Evolutionary conservation across 2,113 vertebrate genomes (phyloP).

Genomic region (Perca schrenkii): DNA sequence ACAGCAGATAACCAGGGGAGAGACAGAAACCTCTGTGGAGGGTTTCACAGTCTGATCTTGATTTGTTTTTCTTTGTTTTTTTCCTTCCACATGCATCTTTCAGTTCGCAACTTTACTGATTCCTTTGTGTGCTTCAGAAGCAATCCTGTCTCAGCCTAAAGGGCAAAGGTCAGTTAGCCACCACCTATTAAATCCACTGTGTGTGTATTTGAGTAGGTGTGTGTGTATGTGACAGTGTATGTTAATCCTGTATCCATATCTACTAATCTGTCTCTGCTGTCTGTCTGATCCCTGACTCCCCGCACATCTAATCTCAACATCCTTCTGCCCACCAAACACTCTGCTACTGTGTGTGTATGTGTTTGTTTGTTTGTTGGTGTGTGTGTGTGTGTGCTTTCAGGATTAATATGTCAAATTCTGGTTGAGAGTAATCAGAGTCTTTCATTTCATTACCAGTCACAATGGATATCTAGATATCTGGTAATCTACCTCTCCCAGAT

Average conservation of each 20-base stretch:
- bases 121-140: conserved; percentile 15
- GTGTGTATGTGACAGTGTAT: conserved; percentile 38
- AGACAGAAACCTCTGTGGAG: conserved; percentile 27
- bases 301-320: conserved; percentile 67
- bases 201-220: conserved; percentile 26
- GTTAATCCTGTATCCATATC: conserved; percentile 75
- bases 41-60: conserved; percentile 21
- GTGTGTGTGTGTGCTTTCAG: conserved; percentile 7
- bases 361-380: not conserved
- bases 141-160: conserved; percentile 27
- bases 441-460: not conserved
- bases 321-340: conserved; percentile 42
- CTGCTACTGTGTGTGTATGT: not conserved
- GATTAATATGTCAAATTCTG: conserved; percentile 42
- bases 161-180: conserved; percentile 39
- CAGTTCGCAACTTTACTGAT: not conserved
- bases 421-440: not conserved
- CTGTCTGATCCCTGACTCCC: conserved; percentile 73
- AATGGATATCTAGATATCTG: conserved; percentile 16
- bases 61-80: not conserved
- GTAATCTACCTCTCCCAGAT: conserved; percentile 6
- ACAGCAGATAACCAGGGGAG: conserved; percentile 55
- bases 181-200: conserved; percentile 43
- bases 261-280: conserved; percentile 68
- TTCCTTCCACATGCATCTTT: not conserved